Evolutionary conservation across 64 coral and sea anemone genomes (phyloP).

Genomic region (Montipora efflorescens): DNA sequence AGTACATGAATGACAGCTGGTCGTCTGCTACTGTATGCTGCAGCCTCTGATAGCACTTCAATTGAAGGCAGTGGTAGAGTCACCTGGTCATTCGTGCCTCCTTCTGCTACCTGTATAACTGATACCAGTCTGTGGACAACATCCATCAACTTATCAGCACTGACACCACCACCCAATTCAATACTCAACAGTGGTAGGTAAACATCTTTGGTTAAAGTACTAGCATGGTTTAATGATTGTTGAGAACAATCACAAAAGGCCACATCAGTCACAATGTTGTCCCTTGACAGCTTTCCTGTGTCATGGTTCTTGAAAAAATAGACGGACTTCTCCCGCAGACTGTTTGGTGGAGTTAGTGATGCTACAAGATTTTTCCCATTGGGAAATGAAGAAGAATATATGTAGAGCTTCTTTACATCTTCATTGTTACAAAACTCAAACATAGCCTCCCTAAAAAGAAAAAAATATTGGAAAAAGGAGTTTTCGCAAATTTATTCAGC

Average conservation of each 20-base stretch:
- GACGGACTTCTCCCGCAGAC: constrained; percentile 85
- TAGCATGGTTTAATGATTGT: constrained; percentile 76
- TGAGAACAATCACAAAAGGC: constrained; percentile 94
- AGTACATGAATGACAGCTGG: constrained; percentile 98
- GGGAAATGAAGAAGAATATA: constrained; percentile 70
- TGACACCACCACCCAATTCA: constrained; percentile 97
- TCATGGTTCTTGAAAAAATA: constrained; percentile 86
- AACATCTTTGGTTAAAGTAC: constrained; percentile 87
- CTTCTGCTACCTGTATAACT: constrained; percentile 85
- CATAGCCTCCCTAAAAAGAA: constrained; percentile 83
- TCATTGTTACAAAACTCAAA: constrained; percentile 99
- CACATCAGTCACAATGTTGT: constrained; percentile 93
- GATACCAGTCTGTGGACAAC: constrained; percentile 93
- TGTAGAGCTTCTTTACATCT: constrained; percentile 80
- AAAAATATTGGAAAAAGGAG: neutral
- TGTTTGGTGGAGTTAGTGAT: constrained; percentile 73
- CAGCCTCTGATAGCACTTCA: constrained; percentile 98
- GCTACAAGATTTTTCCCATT: constrained; percentile 77
- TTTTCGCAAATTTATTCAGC: neutral
- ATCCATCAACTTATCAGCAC: constrained; percentile 98
- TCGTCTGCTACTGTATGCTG: constrained; percentile 92
- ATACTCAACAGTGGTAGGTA: constrained; percentile 97
- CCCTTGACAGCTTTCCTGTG: constrained; percentile 89
- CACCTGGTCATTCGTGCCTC: constrained; percentile 82
- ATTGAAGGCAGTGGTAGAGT: constrained; percentile 92